Evolutionary conservation across 1,140 invertebrate genomes (phyloP).

Genomic region (Drosophila serrata): DNA sequence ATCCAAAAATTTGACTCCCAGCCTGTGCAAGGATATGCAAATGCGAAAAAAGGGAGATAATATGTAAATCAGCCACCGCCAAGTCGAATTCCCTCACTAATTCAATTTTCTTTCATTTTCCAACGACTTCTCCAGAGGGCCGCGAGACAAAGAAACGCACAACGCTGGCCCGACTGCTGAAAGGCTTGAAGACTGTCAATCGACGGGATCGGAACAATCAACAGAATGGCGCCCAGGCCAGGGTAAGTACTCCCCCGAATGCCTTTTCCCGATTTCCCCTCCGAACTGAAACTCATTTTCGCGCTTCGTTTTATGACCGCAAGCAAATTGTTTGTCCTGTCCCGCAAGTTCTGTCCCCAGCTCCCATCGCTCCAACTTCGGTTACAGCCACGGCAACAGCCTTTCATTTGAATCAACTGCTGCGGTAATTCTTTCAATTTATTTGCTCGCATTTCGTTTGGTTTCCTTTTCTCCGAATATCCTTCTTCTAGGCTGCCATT

Average conservation of each 20-base stretch:
- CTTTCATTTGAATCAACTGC: slow-evolving; percentile 83
- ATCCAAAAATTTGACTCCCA: not conserved
- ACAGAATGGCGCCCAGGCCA: slow-evolving; percentile 81
- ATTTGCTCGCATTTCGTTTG: slow-evolving; percentile 70
- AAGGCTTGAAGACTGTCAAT: slow-evolving; percentile 85
- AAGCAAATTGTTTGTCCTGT: slow-evolving; percentile 82
- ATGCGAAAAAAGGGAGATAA: slow-evolving; percentile 14
- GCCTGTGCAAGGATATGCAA: slow-evolving; percentile 11
- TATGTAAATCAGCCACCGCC: slow-evolving; percentile 24
- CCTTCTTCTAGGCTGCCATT: slow-evolving; percentile 46
- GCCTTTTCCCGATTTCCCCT: not conserved
- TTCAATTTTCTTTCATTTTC: slow-evolving; percentile 38
- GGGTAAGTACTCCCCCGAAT: slow-evolving; percentile 70
- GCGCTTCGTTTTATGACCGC: slow-evolving; percentile 80
- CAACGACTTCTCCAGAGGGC: slow-evolving; percentile 57
- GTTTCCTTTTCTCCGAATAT: slow-evolving; percentile 33
- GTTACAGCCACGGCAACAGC: slow-evolving; percentile 4
- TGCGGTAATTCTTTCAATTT: slow-evolving; percentile 84
- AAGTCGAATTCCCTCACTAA: slow-evolving; percentile 54
- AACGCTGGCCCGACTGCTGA: slow-evolving; percentile 83
- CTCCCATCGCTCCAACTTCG: slow-evolving; percentile 12
- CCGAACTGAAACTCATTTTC: slow-evolving; percentile 68
- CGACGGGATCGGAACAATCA: slow-evolving; percentile 85
- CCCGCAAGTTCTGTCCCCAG: slow-evolving; percentile 38
- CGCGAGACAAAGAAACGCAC: slow-evolving; percentile 85